Evolutionary conservation across 2,888 invertebrate species (phyloP).

Genomic region (Patella ulyssiponensis): DNA sequence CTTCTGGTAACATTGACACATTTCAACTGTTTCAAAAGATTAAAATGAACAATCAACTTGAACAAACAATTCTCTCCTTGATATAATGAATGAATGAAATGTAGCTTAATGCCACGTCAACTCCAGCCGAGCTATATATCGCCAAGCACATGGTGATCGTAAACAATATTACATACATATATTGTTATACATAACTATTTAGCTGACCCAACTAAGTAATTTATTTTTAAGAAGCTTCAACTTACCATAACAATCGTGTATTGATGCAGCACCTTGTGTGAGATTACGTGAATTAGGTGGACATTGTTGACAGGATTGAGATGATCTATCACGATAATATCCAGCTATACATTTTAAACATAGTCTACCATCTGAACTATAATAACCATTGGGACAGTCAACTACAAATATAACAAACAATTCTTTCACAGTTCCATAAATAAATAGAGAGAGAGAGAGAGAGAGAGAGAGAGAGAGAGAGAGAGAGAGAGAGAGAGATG

Average conservation of each 20-base stretch:
- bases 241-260: conserved; percentile 51
- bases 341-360: conserved; percentile 46
- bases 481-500: no score
- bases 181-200: no score
- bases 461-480: no score
- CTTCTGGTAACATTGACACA: background rate
- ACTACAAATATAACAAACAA: no score
- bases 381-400: conserved; percentile 46
- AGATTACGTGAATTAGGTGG: conserved; percentile 42
- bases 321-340: conserved; percentile 37
- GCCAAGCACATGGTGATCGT: no score
- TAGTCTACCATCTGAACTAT: conserved; percentile 24
- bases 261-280: conserved; percentile 35
- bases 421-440: no score
- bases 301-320: conserved; percentile 40
- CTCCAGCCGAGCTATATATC: background rate
- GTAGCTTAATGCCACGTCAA: background rate
- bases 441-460: no score
- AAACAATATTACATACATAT: no score
- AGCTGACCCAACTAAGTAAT: no score
- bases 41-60: background rate
- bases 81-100: background rate
- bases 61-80: background rate
- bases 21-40: background rate
- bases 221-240: background rate